Evolutionary conservation across 2,797 vertebrate species (phyloP), one percentile per base, ranked within the genome.

Genomic region (Periparus ater): DNA sequence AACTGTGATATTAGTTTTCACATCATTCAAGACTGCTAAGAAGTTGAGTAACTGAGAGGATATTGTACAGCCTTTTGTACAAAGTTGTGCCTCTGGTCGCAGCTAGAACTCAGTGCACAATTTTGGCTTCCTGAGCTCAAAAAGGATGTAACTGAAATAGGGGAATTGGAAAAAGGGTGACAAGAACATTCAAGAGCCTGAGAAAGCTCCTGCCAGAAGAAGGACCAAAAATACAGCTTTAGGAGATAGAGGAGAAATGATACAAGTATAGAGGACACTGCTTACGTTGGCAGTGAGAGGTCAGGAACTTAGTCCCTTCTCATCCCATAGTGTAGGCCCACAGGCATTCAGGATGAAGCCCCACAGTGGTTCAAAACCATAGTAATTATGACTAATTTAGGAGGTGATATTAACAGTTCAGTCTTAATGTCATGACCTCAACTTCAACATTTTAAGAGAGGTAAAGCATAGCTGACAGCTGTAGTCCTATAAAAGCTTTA

Each of bases 251-350:
- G 29, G 34, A 51, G 40, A 77, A 89, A 51, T 34, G 7, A 10
- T 63, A 17, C 16, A 67, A 70, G 6, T n/a, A 20, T 48, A 48
- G 18, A 85, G 29, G 57, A 25, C 29, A 13, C 17, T 55, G 45
- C 48, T 81, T 55, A 6, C 21, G 5, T 18, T 70, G 40, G 44
- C 70, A 25, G 32, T 0, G 1, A 50, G n/a, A 51, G 32, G 40
- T 90, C 36, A 79, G 55, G 42, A 84, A 30, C 38, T 45, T 88
- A 16, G 4, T 45, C 13, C 55, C 34, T 85, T 80, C 40, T 48
- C 27, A 42, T 73, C 38, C 54, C 2, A 0, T 42, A 53, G 9
- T 0, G 0, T n/a, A 48, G 45, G 7, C 42, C 26, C 36, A 60
- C 17, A 75, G 62, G 23, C 25, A 10, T 10, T 3, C 6, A 10